These are phyloP conservation scores for Trichoplax adhaerens DNA, from an alignment of 37 sponge, comb jelly and placozoan species.

Conservation along the genomic window DNA sequence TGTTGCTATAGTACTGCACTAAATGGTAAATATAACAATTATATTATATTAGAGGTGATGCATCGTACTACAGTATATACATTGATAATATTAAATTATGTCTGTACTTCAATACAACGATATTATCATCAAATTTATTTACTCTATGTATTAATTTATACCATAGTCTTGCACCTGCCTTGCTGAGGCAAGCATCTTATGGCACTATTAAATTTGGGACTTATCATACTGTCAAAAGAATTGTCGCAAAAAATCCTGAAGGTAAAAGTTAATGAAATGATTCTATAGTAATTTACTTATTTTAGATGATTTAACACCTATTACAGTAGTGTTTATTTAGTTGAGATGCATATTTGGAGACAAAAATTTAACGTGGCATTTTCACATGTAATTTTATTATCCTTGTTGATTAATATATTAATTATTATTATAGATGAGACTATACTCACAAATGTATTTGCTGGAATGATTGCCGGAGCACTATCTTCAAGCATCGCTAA, in stretches of 20 bases:
- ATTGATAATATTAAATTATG: too few relatives aligned
- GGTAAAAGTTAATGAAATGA: conserved; percentile 8
- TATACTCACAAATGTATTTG: conserved; percentile 33
- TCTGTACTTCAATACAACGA: too few relatives aligned
- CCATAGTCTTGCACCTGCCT: conserved; percentile 55
- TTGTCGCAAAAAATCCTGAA: conserved; percentile 13
- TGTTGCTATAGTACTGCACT: too few relatives aligned
- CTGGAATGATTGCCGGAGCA: conserved; percentile 60
- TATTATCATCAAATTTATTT: not conserved
- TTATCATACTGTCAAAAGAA: conserved; percentile 53
- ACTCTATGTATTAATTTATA: not conserved
- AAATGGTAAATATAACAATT: too few relatives aligned
- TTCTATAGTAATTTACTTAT: too few relatives aligned
- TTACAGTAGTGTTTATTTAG: too few relatives aligned
- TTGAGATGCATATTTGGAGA: too few relatives aligned
- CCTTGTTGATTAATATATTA: not conserved
- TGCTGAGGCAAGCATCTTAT: conserved; percentile 75
- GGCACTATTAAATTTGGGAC: conserved; percentile 77
- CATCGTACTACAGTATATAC: too few relatives aligned
- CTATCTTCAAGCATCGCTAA: conserved; percentile 62
- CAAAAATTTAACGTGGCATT: too few relatives aligned
- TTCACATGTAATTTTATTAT: too few relatives aligned
- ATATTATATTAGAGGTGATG: too few relatives aligned
- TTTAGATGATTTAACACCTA: too few relatives aligned
- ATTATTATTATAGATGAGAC: conserved; percentile 24